Evolutionary conservation across 2,113 vertebrate genomes (phyloP).

Genomic region (Arothron firmamentum): DNA sequence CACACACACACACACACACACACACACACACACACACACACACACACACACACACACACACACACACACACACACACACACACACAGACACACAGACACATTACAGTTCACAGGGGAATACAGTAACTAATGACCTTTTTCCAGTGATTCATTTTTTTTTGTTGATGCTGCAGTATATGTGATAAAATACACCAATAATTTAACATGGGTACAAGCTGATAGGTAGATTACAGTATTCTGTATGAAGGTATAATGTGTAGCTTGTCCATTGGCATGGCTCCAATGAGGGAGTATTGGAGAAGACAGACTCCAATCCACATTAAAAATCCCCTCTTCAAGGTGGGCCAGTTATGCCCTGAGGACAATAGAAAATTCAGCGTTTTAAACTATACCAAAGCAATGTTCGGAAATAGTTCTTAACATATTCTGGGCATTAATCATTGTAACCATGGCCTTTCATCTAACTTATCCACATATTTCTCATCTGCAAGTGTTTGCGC

Average conservation of each 20-base stretch:
- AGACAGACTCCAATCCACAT: constrained; percentile 26
- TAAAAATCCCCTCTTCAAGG: constrained; percentile 45
- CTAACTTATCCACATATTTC: constrained; percentile 28
- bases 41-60: too few species aligned
- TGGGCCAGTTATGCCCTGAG: constrained; percentile 48
- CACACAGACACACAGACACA: too few species aligned
- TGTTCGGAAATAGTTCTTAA: background rate
- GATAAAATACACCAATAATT: background rate
- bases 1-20: too few species aligned
- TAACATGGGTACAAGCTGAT: too few species aligned
- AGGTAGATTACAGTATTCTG: background rate
- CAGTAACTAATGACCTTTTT: too few species aligned
- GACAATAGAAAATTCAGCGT: constrained; percentile 30
- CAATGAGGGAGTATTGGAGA: constrained; percentile 38
- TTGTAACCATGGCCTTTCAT: constrained; percentile 13
- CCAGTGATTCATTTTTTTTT: too few species aligned
- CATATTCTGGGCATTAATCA: background rate
- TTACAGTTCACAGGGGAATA: too few species aligned
- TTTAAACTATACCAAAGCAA: constrained; percentile 5
- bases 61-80: too few species aligned
- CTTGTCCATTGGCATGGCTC: constrained; percentile 34
- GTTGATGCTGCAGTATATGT: background rate
- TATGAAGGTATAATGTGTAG: constrained; percentile 7
- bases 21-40: too few species aligned
- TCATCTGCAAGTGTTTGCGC: constrained; percentile 51